These are phyloP conservation scores for Caenorhabditis sinica DNA, from an alignment of 2,888 invertebrate genomes.

Conservation along the genomic window DNA sequence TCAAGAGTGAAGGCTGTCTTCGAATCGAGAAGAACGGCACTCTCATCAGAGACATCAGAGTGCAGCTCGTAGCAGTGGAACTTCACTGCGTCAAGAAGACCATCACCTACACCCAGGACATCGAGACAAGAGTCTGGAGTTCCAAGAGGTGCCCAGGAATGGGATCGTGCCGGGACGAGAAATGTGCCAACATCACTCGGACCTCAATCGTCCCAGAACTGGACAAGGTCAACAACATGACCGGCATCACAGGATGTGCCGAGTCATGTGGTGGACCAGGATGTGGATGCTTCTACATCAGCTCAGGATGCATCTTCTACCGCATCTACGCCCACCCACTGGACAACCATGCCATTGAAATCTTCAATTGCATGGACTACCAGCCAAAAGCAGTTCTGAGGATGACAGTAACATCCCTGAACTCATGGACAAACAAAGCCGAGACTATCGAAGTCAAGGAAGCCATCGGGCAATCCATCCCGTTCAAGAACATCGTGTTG, in stretches of 20 bases:
- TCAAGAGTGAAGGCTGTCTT: conserved; percentile 11
- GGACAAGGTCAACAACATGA: background rate
- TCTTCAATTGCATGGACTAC: conserved; percentile 31
- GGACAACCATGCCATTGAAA: background rate
- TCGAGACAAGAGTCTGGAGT: background rate
- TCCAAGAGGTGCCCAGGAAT: conserved; percentile 37
- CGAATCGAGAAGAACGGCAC: conserved; percentile 5
- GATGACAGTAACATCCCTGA: background rate
- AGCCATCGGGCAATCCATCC: background rate
- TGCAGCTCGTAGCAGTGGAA: background rate
- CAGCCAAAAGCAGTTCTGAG: background rate
- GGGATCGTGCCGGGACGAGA: conserved; percentile 12
- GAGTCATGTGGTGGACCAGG: conserved; percentile 35
- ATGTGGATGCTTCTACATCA: conserved; percentile 28
- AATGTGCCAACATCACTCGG: conserved; percentile 9
- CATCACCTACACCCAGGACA: background rate
- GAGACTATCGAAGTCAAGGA: background rate
- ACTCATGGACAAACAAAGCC: background rate
- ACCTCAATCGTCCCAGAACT: conserved; percentile 10
- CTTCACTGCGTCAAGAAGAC: conserved; percentile 1
- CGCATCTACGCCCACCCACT: conserved; percentile 11
- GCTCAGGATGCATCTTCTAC: conserved; percentile 40
- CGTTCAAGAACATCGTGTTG: background rate
- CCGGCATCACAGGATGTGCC: conserved; percentile 18
- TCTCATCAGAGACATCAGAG: background rate